phyloP scores from a whole-genome alignment of 2,113 vertebrate species.

The Phaethornis superciliosus region DNA sequence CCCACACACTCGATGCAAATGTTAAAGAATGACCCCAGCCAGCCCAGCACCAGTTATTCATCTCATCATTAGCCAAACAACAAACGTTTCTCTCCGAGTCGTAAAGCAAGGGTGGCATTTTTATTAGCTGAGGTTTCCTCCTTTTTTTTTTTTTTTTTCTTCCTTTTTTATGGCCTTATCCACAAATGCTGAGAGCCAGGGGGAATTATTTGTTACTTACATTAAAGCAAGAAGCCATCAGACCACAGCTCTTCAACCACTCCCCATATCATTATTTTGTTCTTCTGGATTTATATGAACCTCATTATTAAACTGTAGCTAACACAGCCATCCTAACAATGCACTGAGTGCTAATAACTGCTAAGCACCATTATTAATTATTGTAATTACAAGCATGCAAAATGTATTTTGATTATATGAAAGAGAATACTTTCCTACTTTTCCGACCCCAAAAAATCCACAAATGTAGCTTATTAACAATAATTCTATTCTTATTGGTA shows the following conservation, averaged over 20 bases:
- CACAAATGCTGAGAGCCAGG: constrained; percentile 55
- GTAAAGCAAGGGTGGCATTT: constrained; percentile 46
- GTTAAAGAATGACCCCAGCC: background rate
- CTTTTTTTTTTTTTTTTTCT: background rate
- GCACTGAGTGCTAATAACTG: constrained; percentile 28
- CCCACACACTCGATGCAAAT: fast-evolving
- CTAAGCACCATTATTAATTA: constrained; percentile 53
- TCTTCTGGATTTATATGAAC: constrained; percentile 32
- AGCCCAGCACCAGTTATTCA: background rate
- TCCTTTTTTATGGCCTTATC: constrained; percentile 52
- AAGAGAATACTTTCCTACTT: constrained; percentile 32
- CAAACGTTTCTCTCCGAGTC: background rate
- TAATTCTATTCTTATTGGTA: constrained; percentile 42
- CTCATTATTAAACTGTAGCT: constrained; percentile 30
- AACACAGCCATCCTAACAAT: constrained; percentile 27
- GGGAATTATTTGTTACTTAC: constrained; percentile 67
- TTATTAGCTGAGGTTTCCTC: constrained; percentile 66
- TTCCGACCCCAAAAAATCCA: background rate
- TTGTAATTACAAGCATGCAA: constrained; percentile 9
- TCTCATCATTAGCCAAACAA: background rate
- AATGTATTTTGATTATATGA: constrained; percentile 11
- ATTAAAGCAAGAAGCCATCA: constrained; percentile 60
- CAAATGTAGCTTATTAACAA: constrained; percentile 42
- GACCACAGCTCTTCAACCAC: constrained; percentile 33
- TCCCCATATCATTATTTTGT: constrained; percentile 47